A percentile compares a stretch with the other conserved stretches of the same genome.
These are phyloP conservation scores for Amphiura filiformis DNA, from an alignment of 35 echinoderm and acorn worm genomes.

Conservation along the genomic window DNA sequence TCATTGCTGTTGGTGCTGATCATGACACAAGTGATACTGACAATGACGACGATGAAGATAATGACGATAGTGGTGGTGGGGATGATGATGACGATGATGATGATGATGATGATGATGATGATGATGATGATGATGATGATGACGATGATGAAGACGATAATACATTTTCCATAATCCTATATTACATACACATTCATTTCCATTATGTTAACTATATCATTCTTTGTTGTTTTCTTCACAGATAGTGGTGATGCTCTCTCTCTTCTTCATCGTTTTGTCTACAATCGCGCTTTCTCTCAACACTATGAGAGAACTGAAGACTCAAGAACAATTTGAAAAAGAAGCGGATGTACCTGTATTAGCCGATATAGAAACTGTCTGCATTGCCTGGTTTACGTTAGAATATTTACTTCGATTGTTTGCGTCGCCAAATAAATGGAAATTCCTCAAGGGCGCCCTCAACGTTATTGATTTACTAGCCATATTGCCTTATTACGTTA, in stretches of 20 bases:
- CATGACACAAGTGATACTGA: too few species aligned
- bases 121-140: too few species aligned
- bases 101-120: too few species aligned
- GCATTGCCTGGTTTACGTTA: slow-evolving; percentile 96
- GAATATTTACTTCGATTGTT: slow-evolving; percentile 87
- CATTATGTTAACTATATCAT: too few species aligned
- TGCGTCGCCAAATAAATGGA: slow-evolving; percentile 97
- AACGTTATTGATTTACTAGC: slow-evolving; percentile 99
- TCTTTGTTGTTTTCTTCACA: slow-evolving; percentile 25
- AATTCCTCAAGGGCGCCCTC: slow-evolving; percentile 92
- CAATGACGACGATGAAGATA: too few species aligned
- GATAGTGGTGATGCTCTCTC: slow-evolving; percentile 85
- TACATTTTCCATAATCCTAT: too few species aligned
- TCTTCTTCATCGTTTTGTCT: slow-evolving; percentile 89
- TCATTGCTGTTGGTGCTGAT: too few species aligned
- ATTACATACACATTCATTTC: too few species aligned
- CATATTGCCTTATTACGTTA: slow-evolving; percentile 92
- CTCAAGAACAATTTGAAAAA: slow-evolving; percentile 11
- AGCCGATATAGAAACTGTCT: slow-evolving; percentile 75
- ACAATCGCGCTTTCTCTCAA: slow-evolving; percentile 96
- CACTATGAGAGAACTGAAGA: slow-evolving; percentile 57
- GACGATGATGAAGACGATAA: too few species aligned
- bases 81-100: too few species aligned
- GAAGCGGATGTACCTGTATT: slow-evolving; percentile 59
- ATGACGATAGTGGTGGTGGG: too few species aligned